Evolutionary conservation across 2,113 vertebrate genomes (phyloP).

Genomic region (Tautogolabrus adspersus): DNA sequence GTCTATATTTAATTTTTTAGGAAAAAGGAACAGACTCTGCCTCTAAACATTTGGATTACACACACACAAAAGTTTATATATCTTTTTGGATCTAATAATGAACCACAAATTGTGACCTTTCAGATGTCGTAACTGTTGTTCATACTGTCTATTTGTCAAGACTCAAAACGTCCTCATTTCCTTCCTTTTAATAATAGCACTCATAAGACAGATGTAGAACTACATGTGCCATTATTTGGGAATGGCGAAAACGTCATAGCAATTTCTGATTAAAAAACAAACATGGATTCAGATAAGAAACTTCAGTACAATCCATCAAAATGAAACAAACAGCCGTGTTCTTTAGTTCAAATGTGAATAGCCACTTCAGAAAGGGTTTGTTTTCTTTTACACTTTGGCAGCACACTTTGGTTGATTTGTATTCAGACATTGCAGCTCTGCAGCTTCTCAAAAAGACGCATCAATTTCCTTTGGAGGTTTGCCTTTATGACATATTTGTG

Average conservation of each 20-base stretch:
- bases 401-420: slow-evolving; percentile 23
- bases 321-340: background rate
- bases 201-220: background rate
- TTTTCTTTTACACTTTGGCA: background rate
- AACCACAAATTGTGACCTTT: background rate
- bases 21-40: no score
- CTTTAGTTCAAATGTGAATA: background rate
- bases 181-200: slow-evolving; percentile 17
- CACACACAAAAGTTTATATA: no score
- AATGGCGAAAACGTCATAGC: background rate
- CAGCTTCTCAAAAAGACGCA: slow-evolving; percentile 20
- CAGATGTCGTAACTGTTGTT: background rate
- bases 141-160: background rate
- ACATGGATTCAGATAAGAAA: slow-evolving; percentile 10
- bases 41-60: no score
- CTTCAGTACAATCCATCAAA: slow-evolving; percentile 2
- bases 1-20: no score
- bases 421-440: slow-evolving; percentile 29
- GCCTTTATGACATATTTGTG: slow-evolving; percentile 23
- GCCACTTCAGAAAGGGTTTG: background rate
- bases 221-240: background rate
- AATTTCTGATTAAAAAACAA: slow-evolving; percentile 8
- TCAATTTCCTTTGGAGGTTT: slow-evolving; percentile 7
- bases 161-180: background rate
- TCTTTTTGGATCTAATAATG: no score